Base-by-base conservation (phyloP, 2,797 vertebrate species). In the Sarcoramphus papa region DNA sequence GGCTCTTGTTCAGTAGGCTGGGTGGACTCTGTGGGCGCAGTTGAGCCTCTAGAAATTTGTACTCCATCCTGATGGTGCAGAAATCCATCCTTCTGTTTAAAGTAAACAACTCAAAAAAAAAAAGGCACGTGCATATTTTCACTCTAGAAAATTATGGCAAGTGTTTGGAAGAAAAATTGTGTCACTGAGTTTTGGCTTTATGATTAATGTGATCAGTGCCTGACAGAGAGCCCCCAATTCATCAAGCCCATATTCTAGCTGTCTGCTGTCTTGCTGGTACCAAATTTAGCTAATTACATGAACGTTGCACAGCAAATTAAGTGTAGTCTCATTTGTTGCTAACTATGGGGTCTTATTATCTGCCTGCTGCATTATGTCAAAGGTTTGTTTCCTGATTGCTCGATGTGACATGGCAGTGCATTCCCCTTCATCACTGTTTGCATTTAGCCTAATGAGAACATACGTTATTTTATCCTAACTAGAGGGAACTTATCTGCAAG, bases 201-300 rank as follows among this genome's bases (percentile, higher is more conserved):
- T 99, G 98, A 99, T 99, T 98, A 98, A 98, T 99, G 98, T 98
- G 97, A 98, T 97, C 67, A 2, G 97, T 98, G 97, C 98, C 96
- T 98, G 98, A 98, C 96, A 97, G 97, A 97, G 97, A 79, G 92
- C 96, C 95, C 95, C 97, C 96, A 97, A 98, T 99, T 98, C 98
- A 98, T 99, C 99, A 99, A 97, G 94, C 96, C 97, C 97, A 60
- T 97, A 97, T 98, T 98, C 96, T 96, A 92, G 97, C 97, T 97
- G 96, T 97, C 98, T 97, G 92, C 96, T 94, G 92, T 93, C 96
- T 97, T 93, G 95, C 97, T 1, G 17, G 93, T 93, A 91, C 98
- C 98, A 98, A 97, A 98, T 98, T 98, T 97, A 94, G 97, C 98
- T 98, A 98, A 99, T 99, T 99, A 98, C 97, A 97, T 96, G 96